Evolutionary conservation across 2,113 vertebrate genomes (phyloP).

Genomic region (Sturnus vulgaris): DNA sequence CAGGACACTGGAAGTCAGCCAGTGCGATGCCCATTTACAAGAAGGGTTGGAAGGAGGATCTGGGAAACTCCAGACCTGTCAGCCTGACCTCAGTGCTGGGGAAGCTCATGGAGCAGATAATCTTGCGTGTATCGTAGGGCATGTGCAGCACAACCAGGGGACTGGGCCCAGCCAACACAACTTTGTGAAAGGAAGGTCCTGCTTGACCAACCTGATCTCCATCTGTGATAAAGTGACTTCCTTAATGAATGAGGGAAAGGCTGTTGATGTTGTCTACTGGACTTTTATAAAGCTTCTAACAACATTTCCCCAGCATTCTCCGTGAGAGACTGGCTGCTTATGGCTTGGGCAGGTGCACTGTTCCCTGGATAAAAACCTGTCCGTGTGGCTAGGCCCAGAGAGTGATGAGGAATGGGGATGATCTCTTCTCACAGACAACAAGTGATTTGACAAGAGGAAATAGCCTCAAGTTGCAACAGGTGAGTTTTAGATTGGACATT

Average conservation of each 20-base stretch:
- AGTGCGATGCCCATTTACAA: too few relatives aligned
- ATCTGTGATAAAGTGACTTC: neutral
- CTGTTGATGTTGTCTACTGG: neutral
- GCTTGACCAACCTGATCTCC: neutral
- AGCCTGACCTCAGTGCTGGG: neutral
- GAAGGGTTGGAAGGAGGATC: neutral
- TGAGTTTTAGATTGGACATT: neutral
- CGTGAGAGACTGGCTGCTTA: neutral
- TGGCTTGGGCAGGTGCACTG: neutral
- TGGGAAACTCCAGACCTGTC: neutral
- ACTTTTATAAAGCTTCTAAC: neutral
- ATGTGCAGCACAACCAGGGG: neutral
- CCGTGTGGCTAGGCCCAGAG: neutral
- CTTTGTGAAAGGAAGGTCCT: neutral
- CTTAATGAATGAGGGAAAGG: neutral
- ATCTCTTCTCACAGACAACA: neutral
- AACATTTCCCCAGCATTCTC: neutral
- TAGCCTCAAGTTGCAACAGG: neutral
- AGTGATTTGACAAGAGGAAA: neutral
- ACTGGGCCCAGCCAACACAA: neutral
- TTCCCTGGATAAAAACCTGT: neutral
- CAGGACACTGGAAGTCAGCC: neutral
- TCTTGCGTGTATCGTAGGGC: neutral
- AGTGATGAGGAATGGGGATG: neutral
- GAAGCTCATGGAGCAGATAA: neutral